These are phyloP conservation scores for Drosophila picticornis DNA, from an alignment of 2,888 invertebrate species.

Conservation along the genomic window DNA sequence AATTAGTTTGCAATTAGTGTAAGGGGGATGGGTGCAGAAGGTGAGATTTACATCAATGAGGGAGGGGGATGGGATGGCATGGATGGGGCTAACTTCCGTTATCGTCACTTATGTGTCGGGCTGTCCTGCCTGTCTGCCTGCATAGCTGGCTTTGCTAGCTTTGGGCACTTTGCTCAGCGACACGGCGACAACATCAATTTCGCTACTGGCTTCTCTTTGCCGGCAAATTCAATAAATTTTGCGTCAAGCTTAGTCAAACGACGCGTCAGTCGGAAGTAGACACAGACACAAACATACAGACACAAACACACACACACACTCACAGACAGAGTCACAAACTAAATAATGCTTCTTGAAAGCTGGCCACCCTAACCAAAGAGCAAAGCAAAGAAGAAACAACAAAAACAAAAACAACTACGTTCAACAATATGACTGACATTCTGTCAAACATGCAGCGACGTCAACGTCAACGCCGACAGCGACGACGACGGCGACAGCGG, in stretches of 20 bases:
- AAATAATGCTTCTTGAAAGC: conserved; percentile 27
- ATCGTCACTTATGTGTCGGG: conserved; percentile 22
- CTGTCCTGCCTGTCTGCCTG: not conserved
- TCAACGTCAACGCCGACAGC: conserved; percentile 42
- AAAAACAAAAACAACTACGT: conserved; percentile 33
- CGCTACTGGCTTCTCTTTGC: conserved; percentile 11
- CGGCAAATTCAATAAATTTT: conserved; percentile 68
- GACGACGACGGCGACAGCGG: conserved; percentile 31
- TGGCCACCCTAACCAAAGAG: conserved; percentile 40
- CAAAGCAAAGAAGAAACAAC: conserved; percentile 19
- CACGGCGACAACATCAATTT: conserved; percentile 43
- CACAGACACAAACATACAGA: conserved; percentile 14
- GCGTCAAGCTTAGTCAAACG: conserved; percentile 42
- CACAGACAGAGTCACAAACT: conserved; percentile 5
- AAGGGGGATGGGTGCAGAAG: conserved; percentile 2
- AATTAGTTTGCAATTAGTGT: conserved; percentile 74
- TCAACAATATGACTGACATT: conserved; percentile 72
- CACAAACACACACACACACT: conserved; percentile 9
- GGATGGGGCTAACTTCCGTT: conserved; percentile 34
- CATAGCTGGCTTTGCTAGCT: conserved; percentile 2
- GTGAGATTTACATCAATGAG: not conserved
- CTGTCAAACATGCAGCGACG: conserved; percentile 74
- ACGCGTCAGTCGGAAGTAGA: conserved; percentile 27
- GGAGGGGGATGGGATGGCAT: not conserved
- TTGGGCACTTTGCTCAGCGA: conserved; percentile 34